Percentiles rank a stretch among this genome's conserved stretches.
phyloP scores from a whole-genome alignment of 2,797 vertebrate genomes.

The Coracias cyanogaster region DNA sequence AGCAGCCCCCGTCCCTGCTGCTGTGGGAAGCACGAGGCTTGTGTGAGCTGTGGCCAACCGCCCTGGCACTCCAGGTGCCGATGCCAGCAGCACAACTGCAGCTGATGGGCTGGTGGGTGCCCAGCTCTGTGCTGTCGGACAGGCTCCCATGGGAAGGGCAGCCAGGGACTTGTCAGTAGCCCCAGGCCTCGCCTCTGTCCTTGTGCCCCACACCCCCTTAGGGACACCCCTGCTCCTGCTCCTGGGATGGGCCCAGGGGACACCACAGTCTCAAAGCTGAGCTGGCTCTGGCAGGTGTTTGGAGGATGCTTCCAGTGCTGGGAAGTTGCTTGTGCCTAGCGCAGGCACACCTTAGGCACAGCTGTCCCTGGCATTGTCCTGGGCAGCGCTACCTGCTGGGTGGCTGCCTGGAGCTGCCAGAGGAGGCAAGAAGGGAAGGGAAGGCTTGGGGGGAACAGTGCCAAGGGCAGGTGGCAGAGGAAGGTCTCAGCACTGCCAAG shows the following conservation, averaged over 20 bases:
- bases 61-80: background rate
- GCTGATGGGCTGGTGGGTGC: background rate
- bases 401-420: background rate
- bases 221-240: rapidly evolving
- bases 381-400: background rate
- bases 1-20: background rate
- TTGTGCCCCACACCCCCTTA: background rate
- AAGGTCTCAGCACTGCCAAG: background rate
- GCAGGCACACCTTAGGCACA: background rate
- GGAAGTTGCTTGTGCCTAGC: background rate
- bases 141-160: background rate
- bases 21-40: background rate
- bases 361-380: background rate
- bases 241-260: background rate
- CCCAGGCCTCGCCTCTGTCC: background rate
- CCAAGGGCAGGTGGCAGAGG: background rate
- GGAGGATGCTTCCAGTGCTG: background rate
- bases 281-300: background rate
- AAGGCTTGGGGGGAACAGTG: background rate
- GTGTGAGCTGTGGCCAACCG: background rate
- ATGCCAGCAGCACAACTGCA: background rate
- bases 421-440: background rate
- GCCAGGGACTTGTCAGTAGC: background rate
- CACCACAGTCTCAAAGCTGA: background rate
- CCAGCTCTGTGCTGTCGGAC: background rate